Base-by-base conservation (phyloP, 2,113 vertebrate species). In the Oxygymnocypris stewartii region DNA sequence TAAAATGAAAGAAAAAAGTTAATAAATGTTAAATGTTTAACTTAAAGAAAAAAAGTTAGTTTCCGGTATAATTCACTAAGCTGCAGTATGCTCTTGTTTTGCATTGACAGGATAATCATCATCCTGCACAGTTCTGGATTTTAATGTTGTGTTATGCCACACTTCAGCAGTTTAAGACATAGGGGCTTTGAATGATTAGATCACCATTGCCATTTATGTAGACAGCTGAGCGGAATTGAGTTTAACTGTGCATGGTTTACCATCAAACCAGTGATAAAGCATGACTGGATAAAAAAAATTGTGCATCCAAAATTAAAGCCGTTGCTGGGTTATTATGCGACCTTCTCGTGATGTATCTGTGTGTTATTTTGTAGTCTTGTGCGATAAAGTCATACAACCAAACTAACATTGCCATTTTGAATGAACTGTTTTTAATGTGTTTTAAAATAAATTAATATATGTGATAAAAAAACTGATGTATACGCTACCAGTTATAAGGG, bases 171-270 rank as follows among this genome's bases (percentile, higher is more conserved):
- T 54, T 31, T 31, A 31, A 82, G 42, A 51, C 73, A 47, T 57
- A 80, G 44, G 20, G 61, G 49, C 79, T 84, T 88, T 78, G 59
- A 63, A 49, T 73, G 69, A 86, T 89, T 79, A 88, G 80, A 89
- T 87, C 86, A 80, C 84, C 67, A 73, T 40, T 86, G 78, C 87
- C 88, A 90, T 89, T 75, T 89, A 88, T 82, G 83, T 79, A 79
- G 84, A 88, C 87, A 88, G 88, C 85, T 87, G 85, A 90, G 85
- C 42, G 4, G 81, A 89, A 77, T 74, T 49, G 79, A 84, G 76
- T 78, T 87, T 63, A 87, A 77, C 82, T 84, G 82, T 4, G 20
- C 82, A 87, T 87, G 77, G 85, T 87, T 69, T 42, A 87, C 69
- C 61, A 85, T 67, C 61, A 76, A 40, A 79, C 59, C 57, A 85